A percentile compares a stretch with the other conserved stretches of the same genome.
phyloP scores from a whole-genome alignment of 2,888 invertebrate genomes.

The Caenorhabditis sp. region DNA sequence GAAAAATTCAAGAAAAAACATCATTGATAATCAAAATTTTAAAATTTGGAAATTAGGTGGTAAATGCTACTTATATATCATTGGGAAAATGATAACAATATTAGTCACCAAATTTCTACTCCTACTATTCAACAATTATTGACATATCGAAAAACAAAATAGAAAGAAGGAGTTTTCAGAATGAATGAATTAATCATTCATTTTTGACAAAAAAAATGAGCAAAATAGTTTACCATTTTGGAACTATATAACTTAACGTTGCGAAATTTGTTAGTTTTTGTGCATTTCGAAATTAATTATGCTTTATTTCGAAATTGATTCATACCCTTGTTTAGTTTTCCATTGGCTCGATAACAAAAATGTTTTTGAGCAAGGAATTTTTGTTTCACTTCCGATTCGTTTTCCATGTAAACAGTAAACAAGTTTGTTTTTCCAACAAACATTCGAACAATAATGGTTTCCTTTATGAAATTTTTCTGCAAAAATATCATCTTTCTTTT shows the following conservation, averaged over 20 bases:
- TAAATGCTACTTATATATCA: not conserved
- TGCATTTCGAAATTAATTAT: not conserved
- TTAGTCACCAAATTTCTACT: not conserved
- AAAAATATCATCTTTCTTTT: no score
- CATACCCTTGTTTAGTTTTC: not conserved
- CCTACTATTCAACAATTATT: no score
- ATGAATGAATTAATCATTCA: not conserved
- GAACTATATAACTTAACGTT: not conserved
- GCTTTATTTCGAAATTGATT: not conserved
- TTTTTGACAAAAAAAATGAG: no score
- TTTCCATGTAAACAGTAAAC: not conserved
- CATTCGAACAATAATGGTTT: no score
- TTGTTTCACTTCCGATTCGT: not conserved
- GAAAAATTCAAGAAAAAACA: no score
- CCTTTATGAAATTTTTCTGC: no score
- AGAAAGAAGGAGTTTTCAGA: not conserved
- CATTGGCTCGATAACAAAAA: not conserved
- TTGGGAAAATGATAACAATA: not conserved
- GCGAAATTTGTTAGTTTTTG: not conserved
- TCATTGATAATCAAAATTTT: no score
- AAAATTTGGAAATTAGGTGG: not conserved
- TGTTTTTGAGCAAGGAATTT: not conserved
- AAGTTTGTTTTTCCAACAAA: not conserved
- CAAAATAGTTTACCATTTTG: no score
- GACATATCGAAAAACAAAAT: no score